Evolutionary conservation across 2,797 vertebrate genomes (phyloP).

Genomic region (Amazona finschi): DNA sequence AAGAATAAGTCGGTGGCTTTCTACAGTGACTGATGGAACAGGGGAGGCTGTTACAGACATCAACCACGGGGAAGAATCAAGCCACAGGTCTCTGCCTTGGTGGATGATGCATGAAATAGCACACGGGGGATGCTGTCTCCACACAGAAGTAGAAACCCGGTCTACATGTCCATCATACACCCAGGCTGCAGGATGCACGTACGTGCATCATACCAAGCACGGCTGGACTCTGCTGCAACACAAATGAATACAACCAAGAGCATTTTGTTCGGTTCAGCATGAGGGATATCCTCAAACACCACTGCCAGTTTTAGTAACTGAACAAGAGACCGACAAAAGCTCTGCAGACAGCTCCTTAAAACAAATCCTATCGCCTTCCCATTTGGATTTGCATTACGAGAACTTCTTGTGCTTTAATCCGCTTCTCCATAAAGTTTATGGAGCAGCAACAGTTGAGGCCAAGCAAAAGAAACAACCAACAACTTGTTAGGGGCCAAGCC

Average conservation of each 20-base stretch:
- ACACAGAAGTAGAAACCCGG: rapidly evolving
- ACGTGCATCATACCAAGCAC: rapidly evolving
- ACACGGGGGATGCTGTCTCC: rapidly evolving
- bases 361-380: not conserved
- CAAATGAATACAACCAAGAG: not conserved
- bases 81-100: not conserved
- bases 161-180: no score
- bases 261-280: rapidly evolving
- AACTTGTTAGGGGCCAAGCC: constrained; percentile 62
- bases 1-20: not conserved
- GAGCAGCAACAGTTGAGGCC: constrained; percentile 65
- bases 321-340: not conserved
- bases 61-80: rapidly evolving
- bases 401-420: constrained; percentile 59
- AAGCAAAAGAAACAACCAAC: constrained; percentile 13
- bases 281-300: not conserved
- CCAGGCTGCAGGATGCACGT: rapidly evolving
- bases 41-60: rapidly evolving
- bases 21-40: not conserved
- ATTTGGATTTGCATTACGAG: constrained; percentile 34
- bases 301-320: not conserved
- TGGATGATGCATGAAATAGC: not conserved
- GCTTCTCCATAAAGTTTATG: constrained; percentile 76
- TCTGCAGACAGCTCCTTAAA: not conserved
- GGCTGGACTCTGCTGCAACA: rapidly evolving